These are phyloP conservation scores for Onychomys leucogaster DNA, from an alignment of 2,797 vertebrate species.

Conservation along the genomic window DNA sequence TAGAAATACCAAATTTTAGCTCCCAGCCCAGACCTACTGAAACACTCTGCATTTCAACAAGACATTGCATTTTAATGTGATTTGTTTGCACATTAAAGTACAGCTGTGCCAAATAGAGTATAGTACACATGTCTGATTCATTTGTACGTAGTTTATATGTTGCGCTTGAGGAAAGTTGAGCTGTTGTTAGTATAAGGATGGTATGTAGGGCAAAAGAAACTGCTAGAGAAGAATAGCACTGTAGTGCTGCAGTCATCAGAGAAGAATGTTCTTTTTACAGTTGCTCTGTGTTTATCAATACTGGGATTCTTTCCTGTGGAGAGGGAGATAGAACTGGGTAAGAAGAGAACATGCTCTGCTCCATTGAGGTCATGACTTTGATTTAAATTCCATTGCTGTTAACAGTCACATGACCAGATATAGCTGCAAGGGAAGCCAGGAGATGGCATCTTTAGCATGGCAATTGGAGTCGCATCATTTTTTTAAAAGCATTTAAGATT, in stretches of 20 bases:
- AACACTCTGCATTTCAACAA: slow-evolving; percentile 41
- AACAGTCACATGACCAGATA: background rate
- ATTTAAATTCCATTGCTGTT: background rate
- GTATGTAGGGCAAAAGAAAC: background rate
- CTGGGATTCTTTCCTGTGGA: background rate
- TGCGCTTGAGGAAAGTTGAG: background rate
- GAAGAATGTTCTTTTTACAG: background rate
- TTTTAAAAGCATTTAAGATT: background rate
- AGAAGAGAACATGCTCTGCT: background rate
- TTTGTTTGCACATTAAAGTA: background rate
- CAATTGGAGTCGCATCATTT: background rate
- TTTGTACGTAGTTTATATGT: background rate
- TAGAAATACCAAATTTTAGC: slow-evolving; percentile 20
- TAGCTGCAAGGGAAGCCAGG: slow-evolving; percentile 55
- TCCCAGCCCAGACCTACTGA: background rate
- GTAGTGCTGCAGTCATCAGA: background rate
- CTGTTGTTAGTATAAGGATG: background rate
- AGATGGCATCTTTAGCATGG: slow-evolving; percentile 3
- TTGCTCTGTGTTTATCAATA: background rate
- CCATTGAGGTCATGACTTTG: background rate
- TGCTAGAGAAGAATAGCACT: background rate
- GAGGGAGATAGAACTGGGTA: background rate
- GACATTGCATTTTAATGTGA: background rate
- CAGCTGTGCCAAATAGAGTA: background rate
- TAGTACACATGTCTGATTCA: background rate